Percentiles rank a stretch among this genome's conserved stretches.
Conservation (phyloP, 2,113 vertebrate genomes). For the Salvator merianae region DNA sequence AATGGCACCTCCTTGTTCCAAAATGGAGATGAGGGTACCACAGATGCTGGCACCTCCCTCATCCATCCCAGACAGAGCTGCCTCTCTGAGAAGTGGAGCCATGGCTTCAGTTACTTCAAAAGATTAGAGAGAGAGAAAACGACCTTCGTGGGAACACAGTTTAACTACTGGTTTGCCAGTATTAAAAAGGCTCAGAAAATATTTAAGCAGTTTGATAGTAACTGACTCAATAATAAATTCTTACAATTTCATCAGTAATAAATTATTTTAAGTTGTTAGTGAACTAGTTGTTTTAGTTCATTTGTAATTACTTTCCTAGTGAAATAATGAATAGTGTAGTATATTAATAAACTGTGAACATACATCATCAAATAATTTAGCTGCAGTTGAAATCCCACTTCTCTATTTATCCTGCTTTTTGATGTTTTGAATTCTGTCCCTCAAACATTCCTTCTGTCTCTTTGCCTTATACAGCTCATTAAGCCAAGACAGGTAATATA, state of each 20-base stretch:
- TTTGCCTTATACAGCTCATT: neutral
- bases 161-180: too few relatives aligned
- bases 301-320: neutral
- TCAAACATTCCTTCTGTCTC: neutral
- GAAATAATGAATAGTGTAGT: neutral
- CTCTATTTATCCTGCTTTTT: neutral
- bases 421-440: neutral
- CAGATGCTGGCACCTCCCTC: too few relatives aligned
- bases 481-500: neutral
- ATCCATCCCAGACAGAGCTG: too few relatives aligned
- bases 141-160: too few relatives aligned
- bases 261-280: neutral
- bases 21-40: too few relatives aligned
- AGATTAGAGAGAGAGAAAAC: too few relatives aligned
- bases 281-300: neutral
- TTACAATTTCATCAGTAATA: neutral
- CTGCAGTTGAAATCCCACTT: neutral
- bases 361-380: neutral
- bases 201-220: neutral
- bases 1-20: too few relatives aligned
- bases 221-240: neutral
- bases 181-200: too few relatives aligned
- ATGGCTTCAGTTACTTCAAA: too few relatives aligned
- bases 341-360: neutral
- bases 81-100: too few relatives aligned